phyloP scores from a whole-genome alignment of 2,888 invertebrate species.

The Agrotis exclamationis region DNA sequence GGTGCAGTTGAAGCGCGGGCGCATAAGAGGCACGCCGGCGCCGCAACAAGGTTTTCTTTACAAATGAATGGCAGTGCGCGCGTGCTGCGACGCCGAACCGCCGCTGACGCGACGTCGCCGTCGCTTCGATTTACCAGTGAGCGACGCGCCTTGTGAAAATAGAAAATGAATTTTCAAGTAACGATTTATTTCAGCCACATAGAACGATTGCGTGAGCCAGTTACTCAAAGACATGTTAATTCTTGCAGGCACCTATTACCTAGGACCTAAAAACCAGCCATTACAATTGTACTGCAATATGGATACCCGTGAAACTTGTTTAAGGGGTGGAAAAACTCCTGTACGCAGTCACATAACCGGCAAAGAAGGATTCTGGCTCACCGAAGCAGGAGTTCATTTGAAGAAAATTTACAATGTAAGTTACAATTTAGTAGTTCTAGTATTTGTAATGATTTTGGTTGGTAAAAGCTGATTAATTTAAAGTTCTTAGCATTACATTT shows the following conservation, averaged over 20 bases:
- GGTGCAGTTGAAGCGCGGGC: too few relatives aligned
- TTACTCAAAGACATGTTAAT: neutral
- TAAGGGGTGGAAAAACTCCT: slow-evolving; percentile 6
- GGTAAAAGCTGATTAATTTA: too few relatives aligned
- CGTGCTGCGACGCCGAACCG: too few relatives aligned
- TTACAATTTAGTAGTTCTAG: neutral
- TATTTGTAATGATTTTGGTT: too few relatives aligned
- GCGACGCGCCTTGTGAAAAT: too few relatives aligned
- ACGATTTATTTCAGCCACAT: neutral
- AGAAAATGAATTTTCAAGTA: neutral
- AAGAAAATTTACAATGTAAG: slow-evolving; percentile 7
- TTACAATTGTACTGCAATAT: slow-evolving; percentile 12
- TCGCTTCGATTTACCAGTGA: too few relatives aligned
- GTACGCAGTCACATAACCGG: neutral
- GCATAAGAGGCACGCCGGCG: too few relatives aligned
- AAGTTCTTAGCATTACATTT: too few relatives aligned
- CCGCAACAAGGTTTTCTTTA: too few relatives aligned
- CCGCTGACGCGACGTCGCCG: too few relatives aligned
- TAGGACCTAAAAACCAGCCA: slow-evolving; percentile 10
- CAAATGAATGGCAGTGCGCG: too few relatives aligned
- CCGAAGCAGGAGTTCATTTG: neutral
- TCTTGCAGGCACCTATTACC: slow-evolving; percentile 14
- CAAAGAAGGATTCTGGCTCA: slow-evolving; percentile 14
- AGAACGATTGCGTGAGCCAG: too few relatives aligned
- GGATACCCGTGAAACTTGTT: slow-evolving; percentile 11